Evolutionary conservation across 2,888 invertebrate species (phyloP), one percentile per base, ranked within the genome.

Genomic region (Hermaeophaga mercurialis): DNA sequence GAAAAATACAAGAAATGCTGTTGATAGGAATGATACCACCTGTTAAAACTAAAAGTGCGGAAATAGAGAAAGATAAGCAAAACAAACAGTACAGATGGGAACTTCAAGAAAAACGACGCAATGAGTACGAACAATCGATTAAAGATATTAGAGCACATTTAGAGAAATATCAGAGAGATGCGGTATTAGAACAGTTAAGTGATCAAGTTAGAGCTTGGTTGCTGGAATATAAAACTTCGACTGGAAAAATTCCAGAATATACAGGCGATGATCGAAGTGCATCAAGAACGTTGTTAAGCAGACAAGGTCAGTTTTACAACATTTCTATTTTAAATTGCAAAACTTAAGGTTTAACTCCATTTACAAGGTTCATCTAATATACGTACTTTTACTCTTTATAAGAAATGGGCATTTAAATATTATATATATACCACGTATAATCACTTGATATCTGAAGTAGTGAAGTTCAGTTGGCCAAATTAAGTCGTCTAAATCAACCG

Each of bases 201-300:
- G 90, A 90, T 70, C 93, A 96, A 79, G 85, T 96, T 17, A 81
- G 95, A 58, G 85, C 86, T 57, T 96, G 95, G 94, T 86, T 95
- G 59, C 84, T 87, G 63, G 90, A 90, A 65, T 91, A 89, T 72
- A 89, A 89, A 75, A 84, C 88, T 31, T 86, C 88, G 68, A 90
- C 91, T 3, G 91, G 90, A 18, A 90, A 89, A 71, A 87, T 96
- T 70, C 96, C 97, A 0, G 95, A 96, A 65, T 87, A 94, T 68
- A 96, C 96, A 0, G 88, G 92, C 1, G 93, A 90, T 62, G 96
- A 96, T 70, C 88, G 90, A 66, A 95, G 95, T 5, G 94, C 95
- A 0, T 95, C 95, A 0, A 82, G 90, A 65, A 82, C 90, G 59
- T 86, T 96, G 77, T 88, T 94, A 63, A 90, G 89, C 66, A 80